phyloP scores from a whole-genome alignment of 2,888 invertebrate genomes.

The Apantesis nais region DNA sequence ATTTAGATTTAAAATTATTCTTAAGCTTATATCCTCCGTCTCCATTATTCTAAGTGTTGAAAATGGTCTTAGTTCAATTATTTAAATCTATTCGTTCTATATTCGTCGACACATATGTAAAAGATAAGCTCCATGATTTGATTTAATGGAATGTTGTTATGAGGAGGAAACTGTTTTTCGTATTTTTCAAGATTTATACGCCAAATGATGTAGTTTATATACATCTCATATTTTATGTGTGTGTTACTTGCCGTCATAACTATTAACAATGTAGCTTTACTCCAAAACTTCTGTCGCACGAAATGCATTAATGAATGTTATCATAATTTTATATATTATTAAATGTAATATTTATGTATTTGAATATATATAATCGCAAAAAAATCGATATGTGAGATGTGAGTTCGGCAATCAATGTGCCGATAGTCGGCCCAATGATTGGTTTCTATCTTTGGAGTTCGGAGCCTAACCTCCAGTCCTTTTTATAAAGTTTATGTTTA shows the following conservation, averaged over 20 bases:
- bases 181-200: neutral
- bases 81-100: constrained; percentile 44
- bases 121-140: constrained; percentile 31
- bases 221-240: neutral
- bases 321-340: neutral
- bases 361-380: too few species aligned
- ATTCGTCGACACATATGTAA: constrained; percentile 35
- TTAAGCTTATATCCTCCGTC: constrained; percentile 48
- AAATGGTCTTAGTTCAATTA: constrained; percentile 42
- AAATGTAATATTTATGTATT: too few species aligned
- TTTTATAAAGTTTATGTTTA: too few species aligned
- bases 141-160: constrained; percentile 12
- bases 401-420: too few species aligned
- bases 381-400: too few species aligned
- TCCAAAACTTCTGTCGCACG: neutral
- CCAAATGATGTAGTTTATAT: neutral
- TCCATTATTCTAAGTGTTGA: constrained; percentile 48
- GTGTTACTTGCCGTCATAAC: neutral
- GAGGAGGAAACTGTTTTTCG: neutral
- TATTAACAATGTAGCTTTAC: neutral
- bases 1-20: constrained; percentile 57
- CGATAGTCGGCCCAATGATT: too few species aligned
- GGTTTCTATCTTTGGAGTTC: too few species aligned
- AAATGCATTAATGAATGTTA: neutral
- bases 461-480: too few species aligned